Base-by-base conservation (phyloP, 2,888 invertebrate genomes). In the Acrobeloides nanus region DNA sequence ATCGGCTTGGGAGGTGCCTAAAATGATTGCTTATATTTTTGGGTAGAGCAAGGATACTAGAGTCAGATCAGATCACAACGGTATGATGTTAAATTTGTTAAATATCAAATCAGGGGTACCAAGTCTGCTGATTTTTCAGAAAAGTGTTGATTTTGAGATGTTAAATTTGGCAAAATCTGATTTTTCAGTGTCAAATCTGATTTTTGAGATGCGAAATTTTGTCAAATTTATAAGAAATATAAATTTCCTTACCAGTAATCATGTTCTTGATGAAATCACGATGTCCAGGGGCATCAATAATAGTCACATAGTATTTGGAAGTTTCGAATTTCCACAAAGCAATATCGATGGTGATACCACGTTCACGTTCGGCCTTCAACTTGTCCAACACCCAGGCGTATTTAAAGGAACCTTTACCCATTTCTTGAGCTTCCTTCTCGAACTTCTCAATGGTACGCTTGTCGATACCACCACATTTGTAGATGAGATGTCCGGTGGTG, bases 251-350 rank as follows among this genome's bases (percentile, higher is more conserved):
- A 78, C 95, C 95, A 68, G 95, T 97, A 79, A 97, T 97, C 97
- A 97, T 97, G 90, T 97, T 97, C 82, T 97, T 97, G 82, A 97
- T 97, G 84, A 97, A 97, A 89, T 97, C 95, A 82, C 95, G 86
- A 83, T 97, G 95, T 74, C 97, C 97, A 61, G 97, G 97, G 63
- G 97, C 95, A 78, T 97, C 97, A 77, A 97, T 97, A 80, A 97
- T 93, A 61, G 72, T 72, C 61, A 73, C 59, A 64, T 73, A 72
- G 66, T 66, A 72, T 57, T 67, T 68, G 57, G 67, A 52, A 34
- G 72, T 72, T 54, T 72, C 72, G 62, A 73, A 73, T 62, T 72
- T 72, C 72, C 72, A 73, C 59, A 72, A 62, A 46, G 72, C 72
- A 49, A 72, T 72, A 53, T 72, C 72, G 59, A 72, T 72, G 58